Conservation (phyloP, 2,888 invertebrate species). For the Apamea sordens region DNA sequence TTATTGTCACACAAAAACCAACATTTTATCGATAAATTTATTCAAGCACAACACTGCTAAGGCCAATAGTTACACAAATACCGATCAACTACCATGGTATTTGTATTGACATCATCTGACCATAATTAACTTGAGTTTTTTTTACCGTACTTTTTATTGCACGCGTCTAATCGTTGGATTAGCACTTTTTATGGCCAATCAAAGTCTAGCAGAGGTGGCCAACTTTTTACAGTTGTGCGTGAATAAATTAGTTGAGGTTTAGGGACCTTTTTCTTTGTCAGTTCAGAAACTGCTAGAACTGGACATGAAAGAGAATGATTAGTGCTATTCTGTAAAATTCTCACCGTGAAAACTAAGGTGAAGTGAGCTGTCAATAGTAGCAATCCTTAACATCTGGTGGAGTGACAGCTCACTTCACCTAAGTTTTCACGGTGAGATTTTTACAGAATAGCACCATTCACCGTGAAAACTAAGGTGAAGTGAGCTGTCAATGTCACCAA, state of each 20-base stretch:
- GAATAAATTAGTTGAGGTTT: background rate
- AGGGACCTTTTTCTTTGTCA: background rate
- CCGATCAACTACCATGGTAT: slow-evolving; percentile 10
- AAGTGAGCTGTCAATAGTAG: too few species aligned
- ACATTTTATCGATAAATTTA: slow-evolving; percentile 29
- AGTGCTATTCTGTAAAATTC: too few species aligned
- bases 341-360: too few species aligned
- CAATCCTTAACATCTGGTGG: too few species aligned
- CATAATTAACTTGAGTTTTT: slow-evolving; percentile 67
- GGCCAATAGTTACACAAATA: background rate
- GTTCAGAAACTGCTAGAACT: too few species aligned
- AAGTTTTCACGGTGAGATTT: too few species aligned
- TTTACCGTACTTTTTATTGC: slow-evolving; percentile 53
- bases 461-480: too few species aligned
- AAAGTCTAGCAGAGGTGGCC: slow-evolving; percentile 27
- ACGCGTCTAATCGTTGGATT: slow-evolving; percentile 60
- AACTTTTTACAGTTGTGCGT: slow-evolving; percentile 29
- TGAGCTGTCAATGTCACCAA: too few species aligned
- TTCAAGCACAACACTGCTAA: slow-evolving; percentile 17
- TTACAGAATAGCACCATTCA: too few species aligned
- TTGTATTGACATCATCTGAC: slow-evolving; percentile 71
- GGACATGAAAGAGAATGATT: too few species aligned
- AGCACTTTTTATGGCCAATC: slow-evolving; percentile 60
- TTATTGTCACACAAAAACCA: background rate
- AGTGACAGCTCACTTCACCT: too few species aligned